phyloP scores from a whole-genome alignment of 2,113 vertebrate genomes.

The Picathartes gymnocephalus region DNA sequence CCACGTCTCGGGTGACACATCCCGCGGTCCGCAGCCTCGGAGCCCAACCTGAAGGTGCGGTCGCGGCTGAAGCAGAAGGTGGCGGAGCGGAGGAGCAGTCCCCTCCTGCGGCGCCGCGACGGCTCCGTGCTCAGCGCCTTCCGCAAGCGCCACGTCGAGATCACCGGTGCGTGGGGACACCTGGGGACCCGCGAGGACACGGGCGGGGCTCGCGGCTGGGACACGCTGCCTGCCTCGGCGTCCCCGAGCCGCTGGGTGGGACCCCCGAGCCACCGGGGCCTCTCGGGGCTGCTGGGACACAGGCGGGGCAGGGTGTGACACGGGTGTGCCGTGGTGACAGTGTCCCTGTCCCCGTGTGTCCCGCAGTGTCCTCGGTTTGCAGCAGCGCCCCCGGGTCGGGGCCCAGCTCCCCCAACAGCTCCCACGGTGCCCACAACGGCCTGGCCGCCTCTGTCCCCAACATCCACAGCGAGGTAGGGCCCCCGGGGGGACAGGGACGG shows the following conservation, averaged over 20 bases:
- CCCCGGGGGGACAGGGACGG: neutral
- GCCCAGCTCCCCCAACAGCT: slow-evolving; percentile 29
- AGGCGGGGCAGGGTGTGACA: too few relatives aligned
- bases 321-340: neutral
- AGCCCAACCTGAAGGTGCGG: slow-evolving; percentile 95
- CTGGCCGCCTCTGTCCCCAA: slow-evolving; percentile 85
- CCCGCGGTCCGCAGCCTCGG: slow-evolving; percentile 76
- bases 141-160: slow-evolving; percentile 87
- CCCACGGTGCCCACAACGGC: slow-evolving; percentile 78
- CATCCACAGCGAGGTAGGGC: slow-evolving; percentile 76
- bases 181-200: neutral
- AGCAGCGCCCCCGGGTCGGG: slow-evolving; percentile 77
- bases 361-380: slow-evolving; percentile 43
- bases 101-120: slow-evolving; percentile 88
- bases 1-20: neutral
- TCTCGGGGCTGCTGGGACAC: too few relatives aligned
- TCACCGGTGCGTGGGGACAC: slow-evolving; percentile 67
- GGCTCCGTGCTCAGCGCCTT: slow-evolving; percentile 93
- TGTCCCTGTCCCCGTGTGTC: too few relatives aligned
- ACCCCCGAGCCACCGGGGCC: too few relatives aligned
- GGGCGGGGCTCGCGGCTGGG: neutral
- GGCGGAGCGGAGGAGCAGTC: slow-evolving; percentile 91
- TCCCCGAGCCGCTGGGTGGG: too few relatives aligned
- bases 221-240: neutral
- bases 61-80: slow-evolving; percentile 97